Percentiles rank a stretch among this genome's conserved stretches.
These are phyloP conservation scores for Cardinalis cardinalis DNA, from an alignment of 2,113 vertebrate species.

Conservation along the genomic window DNA sequence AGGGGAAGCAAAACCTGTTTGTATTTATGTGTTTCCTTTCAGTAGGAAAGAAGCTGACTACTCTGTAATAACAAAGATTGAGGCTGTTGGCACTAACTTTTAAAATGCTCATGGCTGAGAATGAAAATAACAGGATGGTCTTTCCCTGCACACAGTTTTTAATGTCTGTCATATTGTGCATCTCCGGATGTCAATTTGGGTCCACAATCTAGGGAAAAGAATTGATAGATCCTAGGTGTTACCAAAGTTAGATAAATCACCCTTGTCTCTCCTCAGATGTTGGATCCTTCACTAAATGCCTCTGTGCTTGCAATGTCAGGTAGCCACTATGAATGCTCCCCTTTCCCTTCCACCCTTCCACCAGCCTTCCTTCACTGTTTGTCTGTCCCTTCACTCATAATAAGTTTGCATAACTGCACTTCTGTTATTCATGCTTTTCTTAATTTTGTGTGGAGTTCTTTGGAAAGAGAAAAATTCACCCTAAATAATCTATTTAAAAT, in stretches of 20 bases:
- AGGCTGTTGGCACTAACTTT: background rate
- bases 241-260: background rate
- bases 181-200: background rate
- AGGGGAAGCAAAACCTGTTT: background rate
- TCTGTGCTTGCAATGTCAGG: background rate
- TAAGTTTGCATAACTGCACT: background rate
- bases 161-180: background rate
- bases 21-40: background rate
- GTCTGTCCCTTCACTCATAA: background rate
- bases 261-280: background rate
- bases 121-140: background rate
- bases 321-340: background rate
- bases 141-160: background rate
- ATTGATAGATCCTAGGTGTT: background rate
- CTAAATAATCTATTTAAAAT: background rate
- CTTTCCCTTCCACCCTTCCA: background rate
- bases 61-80: background rate
- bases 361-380: background rate
- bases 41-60: background rate
- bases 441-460: background rate
- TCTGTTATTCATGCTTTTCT: background rate
- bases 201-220: background rate
- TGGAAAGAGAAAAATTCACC: background rate
- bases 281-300: fast-evolving
- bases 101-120: background rate